phyloP scores from a whole-genome alignment of 2,797 vertebrate species.

The Mycteria americana region DNA sequence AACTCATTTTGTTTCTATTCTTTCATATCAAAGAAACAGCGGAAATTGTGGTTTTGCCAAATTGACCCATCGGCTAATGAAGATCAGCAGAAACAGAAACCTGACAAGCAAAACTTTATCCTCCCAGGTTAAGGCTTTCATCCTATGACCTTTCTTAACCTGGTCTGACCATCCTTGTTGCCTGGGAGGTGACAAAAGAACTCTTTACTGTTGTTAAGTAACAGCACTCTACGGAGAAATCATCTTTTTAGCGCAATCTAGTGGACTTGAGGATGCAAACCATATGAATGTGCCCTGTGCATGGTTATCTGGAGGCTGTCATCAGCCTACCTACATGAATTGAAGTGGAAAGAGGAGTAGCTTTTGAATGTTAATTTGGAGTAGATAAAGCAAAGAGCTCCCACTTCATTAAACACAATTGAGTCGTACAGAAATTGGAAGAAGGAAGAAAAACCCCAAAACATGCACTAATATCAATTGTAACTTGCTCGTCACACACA shows the following conservation, averaged over 20 bases:
- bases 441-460: not conserved
- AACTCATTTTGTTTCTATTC: not conserved
- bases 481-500: not conserved
- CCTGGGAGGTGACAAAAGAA: not conserved
- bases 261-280: not conserved
- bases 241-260: not conserved
- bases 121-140: not conserved
- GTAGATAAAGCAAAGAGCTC: not conserved
- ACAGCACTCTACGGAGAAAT: not conserved
- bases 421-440: not conserved
- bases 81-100: not conserved
- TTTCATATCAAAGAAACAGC: not conserved
- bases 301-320: not conserved
- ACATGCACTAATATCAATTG: fast-evolving
- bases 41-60: not conserved
- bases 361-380: not conserved
- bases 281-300: fast-evolving
- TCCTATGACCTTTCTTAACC: not conserved
- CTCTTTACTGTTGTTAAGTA: not conserved
- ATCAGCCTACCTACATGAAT: not conserved
- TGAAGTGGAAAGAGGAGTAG: not conserved
- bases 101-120: not conserved
- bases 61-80: not conserved
- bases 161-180: not conserved
- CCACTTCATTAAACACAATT: not conserved